Evolutionary conservation across 1,140 invertebrate genomes (phyloP), one percentile per base, ranked within the genome.

Genomic region (Grapholita molesta): DNA sequence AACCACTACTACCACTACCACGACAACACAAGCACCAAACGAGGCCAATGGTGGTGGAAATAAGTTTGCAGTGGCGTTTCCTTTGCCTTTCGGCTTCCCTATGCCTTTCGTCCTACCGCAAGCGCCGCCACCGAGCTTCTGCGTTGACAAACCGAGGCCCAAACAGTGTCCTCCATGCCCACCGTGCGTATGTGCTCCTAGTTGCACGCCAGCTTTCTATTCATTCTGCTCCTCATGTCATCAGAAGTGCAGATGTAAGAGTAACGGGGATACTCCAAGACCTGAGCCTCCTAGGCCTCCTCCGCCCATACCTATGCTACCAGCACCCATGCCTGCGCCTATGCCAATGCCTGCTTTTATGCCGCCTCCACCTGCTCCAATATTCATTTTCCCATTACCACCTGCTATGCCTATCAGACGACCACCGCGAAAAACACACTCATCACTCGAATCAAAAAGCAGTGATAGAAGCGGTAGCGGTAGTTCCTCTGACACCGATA

Each of bases 191-290:
- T 89, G 87, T 57, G 42, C 53, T 57, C 87, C 87, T 12, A 72
- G 76, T 0, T 88, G 88, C 68, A 88, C 86, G 0, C 88, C 88
- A 48, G 69, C 85, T 5, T 88, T 88, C 73, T 90, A 82, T 55
- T 80, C 88, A 6, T 88, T 81, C 61, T 90, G 88, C 35, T 90
- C 88, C 9, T 75, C 80, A 5, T 90, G 88, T 64, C 88, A 90
- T 67, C 71, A 73, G 53, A 82, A 79, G 74, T 90, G 88, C 66
- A 76, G 88, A 68, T 90, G 88, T 72, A 48, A 48, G n/a, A 78
- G 74, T 30, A 79, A 66, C 24, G 23, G 55, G 6, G 69, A 79
- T 61, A 70, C 72, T 11, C 82, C 84, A 0, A 24, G 55, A 23
- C 80, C 80, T 25, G 33, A 76, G 30, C 73, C 72, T 4, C 74